Evolutionary conservation across 2,113 vertebrate genomes (phyloP).

Genomic region (Phyllostomus hastatus): DNA sequence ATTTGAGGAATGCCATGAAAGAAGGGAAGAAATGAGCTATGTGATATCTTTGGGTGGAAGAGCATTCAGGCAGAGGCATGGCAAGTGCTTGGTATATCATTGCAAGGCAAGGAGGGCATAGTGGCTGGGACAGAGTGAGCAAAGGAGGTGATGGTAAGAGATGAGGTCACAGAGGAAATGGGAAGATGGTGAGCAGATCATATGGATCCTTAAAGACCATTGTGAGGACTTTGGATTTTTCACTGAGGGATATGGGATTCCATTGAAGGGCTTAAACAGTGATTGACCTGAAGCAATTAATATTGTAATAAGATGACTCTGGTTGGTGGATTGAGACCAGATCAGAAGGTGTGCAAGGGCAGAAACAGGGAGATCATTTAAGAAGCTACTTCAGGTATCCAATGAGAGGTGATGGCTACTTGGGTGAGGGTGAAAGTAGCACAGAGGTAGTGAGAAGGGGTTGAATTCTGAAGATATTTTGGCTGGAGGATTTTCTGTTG

Average conservation of each 20-base stretch:
- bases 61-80: neutral
- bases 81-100: neutral
- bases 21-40: neutral
- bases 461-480: neutral
- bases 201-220: neutral
- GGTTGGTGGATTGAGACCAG: neutral
- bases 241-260: neutral
- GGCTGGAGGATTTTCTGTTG: neutral
- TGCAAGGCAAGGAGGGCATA: neutral
- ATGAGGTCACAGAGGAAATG: neutral
- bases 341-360: neutral
- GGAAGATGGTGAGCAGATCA: neutral
- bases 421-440: neutral
- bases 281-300: neutral
- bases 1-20: neutral
- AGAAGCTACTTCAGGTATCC: neutral
- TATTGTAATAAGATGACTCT: neutral
- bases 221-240: neutral
- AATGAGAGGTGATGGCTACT: neutral
- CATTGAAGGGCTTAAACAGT: neutral
- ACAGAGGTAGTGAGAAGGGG: neutral
- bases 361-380: neutral
- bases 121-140: neutral
- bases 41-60: rapidly evolving
- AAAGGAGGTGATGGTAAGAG: neutral